Evolutionary conservation across 1,140 invertebrate species (phyloP), one percentile per base, ranked within the genome.

Genomic region (Elysia chlorotica): DNA sequence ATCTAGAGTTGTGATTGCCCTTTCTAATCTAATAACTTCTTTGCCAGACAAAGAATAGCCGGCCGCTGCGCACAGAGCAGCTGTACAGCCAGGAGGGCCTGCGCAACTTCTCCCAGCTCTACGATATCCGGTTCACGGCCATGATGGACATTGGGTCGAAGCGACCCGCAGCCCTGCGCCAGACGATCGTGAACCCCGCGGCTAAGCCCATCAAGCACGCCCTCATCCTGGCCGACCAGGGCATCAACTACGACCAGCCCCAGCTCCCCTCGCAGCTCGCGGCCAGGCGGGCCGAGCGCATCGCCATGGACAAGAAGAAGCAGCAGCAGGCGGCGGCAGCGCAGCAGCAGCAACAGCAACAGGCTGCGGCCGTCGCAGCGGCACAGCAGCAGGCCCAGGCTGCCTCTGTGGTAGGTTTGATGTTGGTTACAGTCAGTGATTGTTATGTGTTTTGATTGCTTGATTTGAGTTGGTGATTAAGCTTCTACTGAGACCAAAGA

Each of bases 141-240:
- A 91, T 96, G 75, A 95, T 94, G 81, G 88, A 90, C 17, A 91
- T 95, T 3, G 85, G 89, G 4, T 82, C 78, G 33, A 89, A 90
- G 72, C 92, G 93, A 78, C 90, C 92, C 0, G 92, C 93, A 36
- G 92, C 94, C 4, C 90, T 93, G 53, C 93, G 94, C 79, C 88
- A 86, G 62, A 82, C 92, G 30, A 88, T 93, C 53, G 91, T 92
- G 66, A 92, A 92, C 82, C 91, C 89, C 0, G 83, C 81, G 21
- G 88, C 91, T 67, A 95, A 93, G 82, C 96, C 95, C 89, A 91
- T 92, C 4, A 96, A 96, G 81, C 94, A 96, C 82, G 91, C 93
- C 3, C 91, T 92, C 31, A 91, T 96, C 41, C 86, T 97, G 74
- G 90, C 91, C 35, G 95, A 97, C 61, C 92, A 91, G 83, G 93